Evolutionary conservation across 2,113 vertebrate genomes (phyloP).

Genomic region (Trachemys scripta): DNA sequence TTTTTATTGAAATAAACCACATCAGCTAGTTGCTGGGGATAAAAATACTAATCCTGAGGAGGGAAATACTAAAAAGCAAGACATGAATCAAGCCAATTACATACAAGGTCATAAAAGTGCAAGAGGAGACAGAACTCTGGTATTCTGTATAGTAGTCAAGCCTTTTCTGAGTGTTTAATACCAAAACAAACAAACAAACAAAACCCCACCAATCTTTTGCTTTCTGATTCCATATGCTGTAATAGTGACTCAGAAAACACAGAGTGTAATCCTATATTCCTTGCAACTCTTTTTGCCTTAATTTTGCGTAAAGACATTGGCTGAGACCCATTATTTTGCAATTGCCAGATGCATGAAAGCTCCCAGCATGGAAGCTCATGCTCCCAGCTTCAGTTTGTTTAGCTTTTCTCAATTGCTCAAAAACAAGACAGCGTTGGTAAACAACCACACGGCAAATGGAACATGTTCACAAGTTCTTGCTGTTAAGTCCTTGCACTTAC

Average conservation of each 20-base stretch:
- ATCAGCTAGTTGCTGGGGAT: background rate
- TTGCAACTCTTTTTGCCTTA: constrained; percentile 20
- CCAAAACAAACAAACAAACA: background rate
- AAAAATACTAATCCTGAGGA: constrained; percentile 12
- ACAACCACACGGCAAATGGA: constrained; percentile 41
- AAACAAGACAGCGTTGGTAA: constrained; percentile 47
- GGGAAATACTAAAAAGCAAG: background rate
- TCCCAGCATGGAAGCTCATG: constrained; percentile 17
- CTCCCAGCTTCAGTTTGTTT: constrained; percentile 44
- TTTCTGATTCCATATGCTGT: background rate
- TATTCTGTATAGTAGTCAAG: background rate
- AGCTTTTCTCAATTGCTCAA: constrained; percentile 23
- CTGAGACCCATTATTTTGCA: constrained; percentile 45
- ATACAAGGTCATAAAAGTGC: background rate
- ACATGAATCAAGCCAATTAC: constrained; percentile 10
- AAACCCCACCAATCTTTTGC: background rate
- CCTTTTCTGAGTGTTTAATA: background rate
- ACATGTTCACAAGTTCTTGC: constrained; percentile 2
- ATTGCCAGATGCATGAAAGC: constrained; percentile 60
- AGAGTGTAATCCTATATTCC: background rate
- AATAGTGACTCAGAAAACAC: background rate
- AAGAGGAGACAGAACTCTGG: background rate
- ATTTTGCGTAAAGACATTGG: constrained; percentile 38
- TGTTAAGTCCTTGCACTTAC: background rate
- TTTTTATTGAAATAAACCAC: constrained; percentile 8